Evolutionary conservation across 2,888 invertebrate genomes (phyloP), one percentile per base, ranked within the genome.

Genomic region (Zaprionus obscuricornis): DNA sequence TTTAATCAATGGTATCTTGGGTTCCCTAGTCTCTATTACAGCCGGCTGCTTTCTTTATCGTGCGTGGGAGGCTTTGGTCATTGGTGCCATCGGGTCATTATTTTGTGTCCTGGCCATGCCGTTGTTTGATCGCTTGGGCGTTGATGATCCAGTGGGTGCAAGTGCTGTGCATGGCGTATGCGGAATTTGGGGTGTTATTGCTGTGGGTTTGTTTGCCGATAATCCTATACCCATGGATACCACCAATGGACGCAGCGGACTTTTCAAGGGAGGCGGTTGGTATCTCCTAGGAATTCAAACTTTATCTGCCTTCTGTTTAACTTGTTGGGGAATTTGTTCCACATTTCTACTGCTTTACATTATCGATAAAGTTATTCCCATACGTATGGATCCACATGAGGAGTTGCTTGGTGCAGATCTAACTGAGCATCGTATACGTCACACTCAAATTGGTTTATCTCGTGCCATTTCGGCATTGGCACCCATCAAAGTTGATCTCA

Each of bases 371-470:
- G 90, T 96, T 11, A 91, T 96, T 75, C 94, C 95, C 0, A 96
- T 98, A 59, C 92, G 98, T 8, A 96, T 97, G 96, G 93, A 94
- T 51, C 93, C 94, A 0, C 94, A 96, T 77, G 95, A 96, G 43
- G 97, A 98, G 89, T 91, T 97, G 36, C 90, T 97, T 8, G 97
- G 97, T 0, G 97, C 97, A 0, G 97, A 98, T 90, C 91, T 97
- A 22, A 94, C 95, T 1, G 97, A 98, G 86, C 97, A 98, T 88
- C 92, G 93, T 68, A 94, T 97, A 34, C 92, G 94, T 37, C 96
- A 96, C 86, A 79, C 88, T 1, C 89, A 90, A 81, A 89, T 94
- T 45, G 95, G 95, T 0, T 91, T 95, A 0, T 94, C 95, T 0
- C 91, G 95, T 37, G 95, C 95, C 0, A 92, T 95, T 40, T 95